phyloP scores from a whole-genome alignment of 2,888 invertebrate genomes.

The Agonopterix subpropinquella region DNA sequence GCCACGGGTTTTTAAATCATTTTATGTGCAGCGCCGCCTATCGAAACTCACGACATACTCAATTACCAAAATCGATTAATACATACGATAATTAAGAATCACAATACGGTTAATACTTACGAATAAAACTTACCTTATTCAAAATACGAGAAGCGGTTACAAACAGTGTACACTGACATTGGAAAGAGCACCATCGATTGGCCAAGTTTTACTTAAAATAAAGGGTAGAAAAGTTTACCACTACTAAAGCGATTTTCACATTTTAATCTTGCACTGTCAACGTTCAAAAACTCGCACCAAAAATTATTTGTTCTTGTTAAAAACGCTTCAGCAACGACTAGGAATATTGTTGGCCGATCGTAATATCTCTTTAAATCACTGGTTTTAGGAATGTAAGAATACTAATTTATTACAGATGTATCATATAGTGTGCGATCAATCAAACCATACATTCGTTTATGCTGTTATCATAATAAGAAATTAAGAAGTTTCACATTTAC shows the following conservation, averaged over 20 bases:
- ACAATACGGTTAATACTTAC: conserved; percentile 72
- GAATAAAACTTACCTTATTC: conserved; percentile 53
- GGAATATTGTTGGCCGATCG: background rate
- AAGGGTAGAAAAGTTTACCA: no score
- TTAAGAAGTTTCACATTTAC: no score
- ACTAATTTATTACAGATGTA: background rate
- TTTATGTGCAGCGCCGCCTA: no score
- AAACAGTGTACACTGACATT: conserved; percentile 36
- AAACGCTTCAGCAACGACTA: background rate
- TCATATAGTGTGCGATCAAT: background rate
- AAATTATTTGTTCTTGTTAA: no score
- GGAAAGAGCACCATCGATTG: background rate
- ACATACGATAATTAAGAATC: conserved; percentile 64
- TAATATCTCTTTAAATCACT: background rate
- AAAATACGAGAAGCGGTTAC: conserved; percentile 53
- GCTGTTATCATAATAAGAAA: no score
- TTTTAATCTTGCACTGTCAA: no score
- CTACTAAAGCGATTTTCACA: no score
- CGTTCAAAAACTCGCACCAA: no score
- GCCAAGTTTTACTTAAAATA: background rate
- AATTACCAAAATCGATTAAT: conserved; percentile 35
- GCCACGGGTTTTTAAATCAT: no score
- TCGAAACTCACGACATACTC: no score
- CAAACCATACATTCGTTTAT: no score
- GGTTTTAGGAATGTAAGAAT: background rate